phyloP scores from a whole-genome alignment of 2,113 vertebrate species.

The Bubo bubo region DNA sequence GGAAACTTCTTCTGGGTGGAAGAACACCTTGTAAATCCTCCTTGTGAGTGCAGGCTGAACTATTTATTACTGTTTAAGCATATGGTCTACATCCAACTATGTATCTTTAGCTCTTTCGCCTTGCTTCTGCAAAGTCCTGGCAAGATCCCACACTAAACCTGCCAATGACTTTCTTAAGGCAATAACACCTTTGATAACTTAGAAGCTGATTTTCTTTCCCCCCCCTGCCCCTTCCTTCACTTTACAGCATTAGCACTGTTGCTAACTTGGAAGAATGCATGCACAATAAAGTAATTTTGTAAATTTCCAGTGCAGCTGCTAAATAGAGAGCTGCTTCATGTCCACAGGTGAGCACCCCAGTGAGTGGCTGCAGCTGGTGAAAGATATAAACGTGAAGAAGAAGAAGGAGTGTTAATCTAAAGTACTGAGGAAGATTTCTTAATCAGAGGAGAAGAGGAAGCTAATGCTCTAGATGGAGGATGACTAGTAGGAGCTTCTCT shows the following conservation, averaged over 20 bases:
- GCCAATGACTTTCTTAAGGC: not conserved
- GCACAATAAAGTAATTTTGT: not conserved
- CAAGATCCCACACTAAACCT: not conserved
- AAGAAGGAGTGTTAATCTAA: not conserved
- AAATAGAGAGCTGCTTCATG: not conserved
- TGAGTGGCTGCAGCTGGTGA: not conserved
- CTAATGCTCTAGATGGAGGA: not conserved
- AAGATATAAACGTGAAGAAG: not conserved
- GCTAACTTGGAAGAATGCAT: not conserved
- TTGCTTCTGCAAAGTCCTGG: not conserved
- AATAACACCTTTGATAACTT: not conserved
- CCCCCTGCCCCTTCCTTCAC: not conserved
- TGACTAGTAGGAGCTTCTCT: not conserved
- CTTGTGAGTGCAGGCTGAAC: not conserved
- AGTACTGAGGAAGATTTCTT: not conserved
- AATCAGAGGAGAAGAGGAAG: not conserved
- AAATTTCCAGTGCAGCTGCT: not conserved
- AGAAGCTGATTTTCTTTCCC: not conserved
- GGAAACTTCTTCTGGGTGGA: not conserved
- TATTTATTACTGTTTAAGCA: constrained; percentile 25
- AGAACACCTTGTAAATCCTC: not conserved
- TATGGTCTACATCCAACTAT: not conserved
- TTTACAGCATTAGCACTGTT: not conserved
- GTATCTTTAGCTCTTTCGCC: not conserved
- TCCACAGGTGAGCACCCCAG: not conserved